These are phyloP conservation scores for Corydoras sp. DNA, from an alignment of 2,113 vertebrate genomes.

Conservation along the genomic window DNA sequence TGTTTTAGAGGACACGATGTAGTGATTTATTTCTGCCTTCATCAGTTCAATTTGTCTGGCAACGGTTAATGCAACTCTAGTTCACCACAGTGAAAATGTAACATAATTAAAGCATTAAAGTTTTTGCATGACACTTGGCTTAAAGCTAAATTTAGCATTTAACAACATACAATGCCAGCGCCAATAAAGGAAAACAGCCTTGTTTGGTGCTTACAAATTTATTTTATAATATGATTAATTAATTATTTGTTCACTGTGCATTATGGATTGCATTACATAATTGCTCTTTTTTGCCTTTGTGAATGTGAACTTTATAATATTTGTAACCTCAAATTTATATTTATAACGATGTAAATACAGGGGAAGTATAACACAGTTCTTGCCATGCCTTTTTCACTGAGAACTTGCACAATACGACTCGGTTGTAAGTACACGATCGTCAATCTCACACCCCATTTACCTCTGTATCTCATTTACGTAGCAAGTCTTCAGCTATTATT, in stretches of 20 bases:
- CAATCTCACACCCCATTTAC: conserved; percentile 31
- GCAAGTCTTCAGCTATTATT: conserved; percentile 73
- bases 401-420: conserved; percentile 11
- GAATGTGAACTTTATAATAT: not conserved
- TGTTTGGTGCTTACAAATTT: not conserved
- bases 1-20: no score
- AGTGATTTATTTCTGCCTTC: no score
- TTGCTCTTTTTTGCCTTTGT: not conserved
- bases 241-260: not conserved
- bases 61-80: no score
- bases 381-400: conserved; percentile 16
- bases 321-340: not conserved
- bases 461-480: conserved; percentile 34
- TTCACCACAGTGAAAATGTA: no score
- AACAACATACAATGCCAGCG: no score
- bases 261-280: not conserved
- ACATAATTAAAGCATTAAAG: no score
- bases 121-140: no score
- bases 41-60: no score
- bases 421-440: conserved; percentile 33
- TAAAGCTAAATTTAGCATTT: no score
- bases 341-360: not conserved
- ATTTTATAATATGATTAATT: not conserved
- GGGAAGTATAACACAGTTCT: conserved; percentile 10
- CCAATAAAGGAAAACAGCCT: no score